Evolutionary conservation across 2,797 vertebrate species (phyloP), one percentile per base, ranked within the genome.

Genomic region (Sparidentex hasta): DNA sequence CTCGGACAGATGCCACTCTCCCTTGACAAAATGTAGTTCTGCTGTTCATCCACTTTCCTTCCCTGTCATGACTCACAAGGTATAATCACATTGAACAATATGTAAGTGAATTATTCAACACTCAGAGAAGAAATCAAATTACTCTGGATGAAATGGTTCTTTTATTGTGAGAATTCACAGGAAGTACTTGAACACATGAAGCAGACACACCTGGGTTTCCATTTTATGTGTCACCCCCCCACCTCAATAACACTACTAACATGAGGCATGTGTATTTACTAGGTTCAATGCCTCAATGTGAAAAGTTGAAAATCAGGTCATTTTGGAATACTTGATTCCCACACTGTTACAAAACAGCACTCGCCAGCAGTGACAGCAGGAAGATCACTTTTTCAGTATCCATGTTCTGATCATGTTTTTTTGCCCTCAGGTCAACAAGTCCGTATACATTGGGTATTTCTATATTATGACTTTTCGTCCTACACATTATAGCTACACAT

Each of bases 41-140:
- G 43, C 62, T 74, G 62, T 82, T 87, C 62, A 82, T 82, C 76
- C 73, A 56, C 69, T 64, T 33, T 62, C 80, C 65, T 52, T 58
- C 75, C 80, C 67, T 61, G n/a, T 59, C 73, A 77, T 88, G 85
- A 87, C 81, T 82, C 85, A 86, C 81, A 63, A 25, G 12, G n/a
- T 56, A 6, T 87, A 90, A 87, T 88, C 83, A 71, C 57, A 91
- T 90, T 90, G 65, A 81, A 56, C 54, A 69, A 33, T 13, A 65
- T 73, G 56, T 87, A 90, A 91, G 78, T 83, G 78, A 89, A 88
- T 90, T 90, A 88, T 80, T 83, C 77, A 82, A 83, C 90, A 75
- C 89, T 82, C 68, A 25, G 55, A 80, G 48, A 66, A 79, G 11
- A 86, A 87, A 91, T 89, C 57, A 2, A 62, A 85, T 92, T 78